These are phyloP conservation scores for Mola mola DNA, from an alignment of 2,113 vertebrate species.

Conservation along the genomic window DNA sequence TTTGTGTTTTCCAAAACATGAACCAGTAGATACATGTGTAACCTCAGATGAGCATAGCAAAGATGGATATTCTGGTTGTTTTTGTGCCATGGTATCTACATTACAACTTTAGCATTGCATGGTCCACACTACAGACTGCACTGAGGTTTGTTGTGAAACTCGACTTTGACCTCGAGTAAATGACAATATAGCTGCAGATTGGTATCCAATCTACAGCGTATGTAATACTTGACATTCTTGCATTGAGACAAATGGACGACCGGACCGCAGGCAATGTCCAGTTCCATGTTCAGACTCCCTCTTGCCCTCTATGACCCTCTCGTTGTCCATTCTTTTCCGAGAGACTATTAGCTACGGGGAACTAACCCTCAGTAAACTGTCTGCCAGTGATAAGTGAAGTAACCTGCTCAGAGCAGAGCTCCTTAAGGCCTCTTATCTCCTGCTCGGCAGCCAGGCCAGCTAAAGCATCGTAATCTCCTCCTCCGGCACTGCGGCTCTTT, in stretches of 20 bases:
- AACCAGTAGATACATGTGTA: constrained; percentile 82
- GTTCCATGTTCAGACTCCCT: constrained; percentile 18
- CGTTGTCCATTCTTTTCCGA: constrained; percentile 1
- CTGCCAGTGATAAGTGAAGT: constrained; percentile 69
- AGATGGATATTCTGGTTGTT: constrained; percentile 9
- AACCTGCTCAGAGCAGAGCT: constrained; percentile 69
- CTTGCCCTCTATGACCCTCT: constrained; percentile 1
- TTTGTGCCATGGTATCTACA: constrained; percentile 7
- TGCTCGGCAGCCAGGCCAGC: constrained; percentile 50
- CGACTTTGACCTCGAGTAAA: constrained; percentile 30
- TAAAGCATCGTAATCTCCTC: constrained; percentile 63
- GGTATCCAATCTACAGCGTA: constrained; percentile 28
- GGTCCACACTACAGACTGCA: background rate
- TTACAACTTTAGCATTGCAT: background rate
- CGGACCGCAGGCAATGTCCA: constrained; percentile 5
- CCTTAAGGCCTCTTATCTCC: constrained; percentile 73
- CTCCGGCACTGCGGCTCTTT: constrained; percentile 44
- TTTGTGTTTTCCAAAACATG: constrained; percentile 48
- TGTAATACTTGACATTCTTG: constrained; percentile 12
- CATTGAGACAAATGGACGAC: constrained; percentile 52
- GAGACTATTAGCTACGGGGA: constrained; percentile 53
- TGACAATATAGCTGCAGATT: constrained; percentile 17
- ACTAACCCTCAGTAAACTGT: constrained; percentile 47
- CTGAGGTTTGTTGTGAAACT: constrained; percentile 19
- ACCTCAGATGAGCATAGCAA: constrained; percentile 26